phyloP scores from a whole-genome alignment of 2,888 invertebrate species.

The Pristionchus japonicus region DNA sequence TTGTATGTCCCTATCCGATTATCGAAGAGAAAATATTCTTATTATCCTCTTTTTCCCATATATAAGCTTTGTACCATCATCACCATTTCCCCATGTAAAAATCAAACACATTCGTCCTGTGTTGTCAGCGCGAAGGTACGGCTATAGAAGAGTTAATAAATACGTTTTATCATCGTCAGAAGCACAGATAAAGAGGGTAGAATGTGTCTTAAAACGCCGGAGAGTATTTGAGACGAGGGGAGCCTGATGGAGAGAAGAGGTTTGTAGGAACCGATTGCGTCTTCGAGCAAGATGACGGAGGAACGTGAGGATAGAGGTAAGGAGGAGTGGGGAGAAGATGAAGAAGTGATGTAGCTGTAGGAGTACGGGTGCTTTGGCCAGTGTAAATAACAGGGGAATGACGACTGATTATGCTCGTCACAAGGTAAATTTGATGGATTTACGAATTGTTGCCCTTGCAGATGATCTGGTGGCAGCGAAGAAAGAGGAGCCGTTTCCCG shows the following conservation, averaged over 20 bases:
- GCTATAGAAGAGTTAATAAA: not conserved
- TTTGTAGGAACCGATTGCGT: not conserved
- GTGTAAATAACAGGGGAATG: too few relatives aligned
- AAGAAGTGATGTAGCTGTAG: too few relatives aligned
- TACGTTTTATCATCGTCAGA: not conserved
- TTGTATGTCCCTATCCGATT: not conserved
- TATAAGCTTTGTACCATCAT: not conserved
- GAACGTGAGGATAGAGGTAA: not conserved
- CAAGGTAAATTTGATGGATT: too few relatives aligned
- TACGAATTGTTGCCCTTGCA: too few relatives aligned
- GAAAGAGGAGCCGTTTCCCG: not conserved
- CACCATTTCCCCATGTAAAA: not conserved
- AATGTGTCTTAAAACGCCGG: not conserved
- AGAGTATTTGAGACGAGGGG: not conserved
- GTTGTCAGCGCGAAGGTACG: not conserved
- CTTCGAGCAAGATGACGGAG: not conserved
- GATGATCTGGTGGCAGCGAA: not conserved
- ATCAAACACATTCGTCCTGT: not conserved
- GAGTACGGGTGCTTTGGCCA: too few relatives aligned
- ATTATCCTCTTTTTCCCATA: not conserved
- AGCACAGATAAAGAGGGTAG: not conserved
- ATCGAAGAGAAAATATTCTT: conserved; percentile 7
- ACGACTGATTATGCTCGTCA: too few relatives aligned
- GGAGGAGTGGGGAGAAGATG: too few relatives aligned
- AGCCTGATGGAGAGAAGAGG: not conserved